Conservation (phyloP, 2,888 invertebrate genomes). For the Xestia ashworthii region DNA sequence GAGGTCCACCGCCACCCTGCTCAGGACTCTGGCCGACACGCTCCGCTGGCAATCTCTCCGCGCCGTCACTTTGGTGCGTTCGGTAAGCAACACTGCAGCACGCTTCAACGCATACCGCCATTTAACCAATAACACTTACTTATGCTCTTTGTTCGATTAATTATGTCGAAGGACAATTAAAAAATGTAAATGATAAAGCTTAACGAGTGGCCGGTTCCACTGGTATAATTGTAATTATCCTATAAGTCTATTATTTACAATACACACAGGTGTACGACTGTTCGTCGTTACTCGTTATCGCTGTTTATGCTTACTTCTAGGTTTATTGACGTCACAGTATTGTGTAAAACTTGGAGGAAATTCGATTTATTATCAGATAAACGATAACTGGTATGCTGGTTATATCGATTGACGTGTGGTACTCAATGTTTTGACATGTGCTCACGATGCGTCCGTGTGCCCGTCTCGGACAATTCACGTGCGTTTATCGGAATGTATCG, state of each 20-base stretch:
- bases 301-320: constrained; percentile 60
- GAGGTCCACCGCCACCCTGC: constrained; percentile 84
- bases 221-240: constrained; percentile 50
- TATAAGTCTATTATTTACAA: constrained; percentile 56
- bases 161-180: constrained; percentile 8
- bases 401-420: constrained; percentile 69
- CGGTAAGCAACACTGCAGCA: constrained; percentile 71
- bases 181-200: constrained; percentile 22
- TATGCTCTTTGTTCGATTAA: constrained; percentile 20
- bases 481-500: constrained; percentile 72
- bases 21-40: constrained; percentile 87
- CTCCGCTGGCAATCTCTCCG: constrained; percentile 86
- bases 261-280: constrained; percentile 61
- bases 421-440: constrained; percentile 73
- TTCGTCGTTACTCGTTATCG: constrained; percentile 60
- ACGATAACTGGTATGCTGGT: constrained; percentile 54
- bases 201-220: constrained; percentile 32
- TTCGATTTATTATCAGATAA: constrained; percentile 62
- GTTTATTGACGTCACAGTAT: constrained; percentile 64
- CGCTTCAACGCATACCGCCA: constrained; percentile 56
- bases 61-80: constrained; percentile 84
- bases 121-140: constrained; percentile 41
- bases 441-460: constrained; percentile 71
- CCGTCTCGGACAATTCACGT: constrained; percentile 71
- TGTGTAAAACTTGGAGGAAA: constrained; percentile 58